A percentile compares a stretch with the other conserved stretches of the same genome.
phyloP scores from a whole-genome alignment of 2,797 vertebrate species.

The Selene dorsalis region DNA sequence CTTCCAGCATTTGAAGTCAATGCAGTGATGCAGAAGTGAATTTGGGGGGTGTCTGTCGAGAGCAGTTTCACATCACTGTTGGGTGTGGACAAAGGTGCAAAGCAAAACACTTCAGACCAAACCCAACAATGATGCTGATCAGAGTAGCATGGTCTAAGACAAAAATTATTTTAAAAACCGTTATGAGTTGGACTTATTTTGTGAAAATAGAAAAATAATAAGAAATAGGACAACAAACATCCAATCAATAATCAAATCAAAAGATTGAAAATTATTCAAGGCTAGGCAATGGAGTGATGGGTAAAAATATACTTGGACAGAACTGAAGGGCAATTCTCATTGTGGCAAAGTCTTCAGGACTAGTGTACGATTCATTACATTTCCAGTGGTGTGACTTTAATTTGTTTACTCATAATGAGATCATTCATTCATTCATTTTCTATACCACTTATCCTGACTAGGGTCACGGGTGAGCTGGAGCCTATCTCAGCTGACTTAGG shows the following conservation, averaged over 20 bases:
- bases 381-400: constrained; percentile 29
- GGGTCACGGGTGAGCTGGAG: too few species aligned
- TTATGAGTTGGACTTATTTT: too few species aligned
- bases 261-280: neutral
- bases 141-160: neutral
- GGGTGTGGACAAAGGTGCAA: neutral
- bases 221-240: too few species aligned
- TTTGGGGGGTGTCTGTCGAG: neutral
- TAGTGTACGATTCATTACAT: neutral
- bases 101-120: neutral
- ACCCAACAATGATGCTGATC: neutral
- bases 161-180: too few species aligned
- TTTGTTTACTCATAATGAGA: constrained; percentile 13
- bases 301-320: neutral
- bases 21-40: constrained; percentile 4
- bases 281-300: neutral
- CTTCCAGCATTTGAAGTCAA: neutral
- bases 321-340: neutral
- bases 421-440: too few species aligned
- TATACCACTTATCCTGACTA: too few species aligned
- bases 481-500: too few species aligned
- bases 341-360: constrained; percentile 2
- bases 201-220: neutral
- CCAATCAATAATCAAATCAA: neutral
- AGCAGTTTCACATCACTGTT: constrained; percentile 5